These are phyloP conservation scores for Scelioninae gen. 1 DNA, from an alignment of 2,888 invertebrate species.

Conservation along the genomic window DNA sequence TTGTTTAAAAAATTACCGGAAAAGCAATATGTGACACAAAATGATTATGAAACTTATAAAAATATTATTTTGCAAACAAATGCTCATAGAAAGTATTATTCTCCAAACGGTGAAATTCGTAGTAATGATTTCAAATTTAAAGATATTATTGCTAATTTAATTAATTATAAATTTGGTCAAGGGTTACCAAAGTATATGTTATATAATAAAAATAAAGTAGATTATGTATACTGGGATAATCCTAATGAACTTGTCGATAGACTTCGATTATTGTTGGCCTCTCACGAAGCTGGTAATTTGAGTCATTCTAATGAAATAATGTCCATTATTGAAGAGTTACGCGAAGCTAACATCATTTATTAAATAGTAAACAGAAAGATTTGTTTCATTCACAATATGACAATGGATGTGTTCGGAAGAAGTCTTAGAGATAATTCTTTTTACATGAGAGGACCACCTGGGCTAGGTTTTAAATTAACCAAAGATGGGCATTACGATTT, in stretches of 20 bases:
- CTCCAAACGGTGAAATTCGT: too few relatives aligned
- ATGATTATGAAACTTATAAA: slow-evolving; percentile 20
- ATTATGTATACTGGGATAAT: neutral
- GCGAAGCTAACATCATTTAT: too few relatives aligned
- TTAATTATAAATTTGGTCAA: too few relatives aligned
- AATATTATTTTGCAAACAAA: slow-evolving; percentile 28
- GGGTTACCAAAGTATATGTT: too few relatives aligned
- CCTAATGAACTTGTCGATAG: too few relatives aligned
- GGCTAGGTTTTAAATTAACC: slow-evolving; percentile 33
- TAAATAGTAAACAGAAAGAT: too few relatives aligned
- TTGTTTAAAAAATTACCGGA: too few relatives aligned
- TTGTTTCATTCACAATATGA: neutral
- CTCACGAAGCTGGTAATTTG: slow-evolving; percentile 31
- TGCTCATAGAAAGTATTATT: neutral
- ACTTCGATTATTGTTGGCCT: neutral
- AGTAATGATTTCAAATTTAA: too few relatives aligned
- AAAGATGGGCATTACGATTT: too few relatives aligned
- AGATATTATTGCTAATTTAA: too few relatives aligned
- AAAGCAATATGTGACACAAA: neutral
- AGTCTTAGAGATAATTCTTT: neutral
- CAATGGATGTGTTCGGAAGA: neutral
- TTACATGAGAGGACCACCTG: slow-evolving; percentile 6
- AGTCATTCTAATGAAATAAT: slow-evolving; percentile 76
- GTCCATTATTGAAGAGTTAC: too few relatives aligned
- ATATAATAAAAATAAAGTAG: slow-evolving; percentile 1